Evolutionary conservation across 1,140 invertebrate species (phyloP).

Genomic region (Latrodectus geometricus): DNA sequence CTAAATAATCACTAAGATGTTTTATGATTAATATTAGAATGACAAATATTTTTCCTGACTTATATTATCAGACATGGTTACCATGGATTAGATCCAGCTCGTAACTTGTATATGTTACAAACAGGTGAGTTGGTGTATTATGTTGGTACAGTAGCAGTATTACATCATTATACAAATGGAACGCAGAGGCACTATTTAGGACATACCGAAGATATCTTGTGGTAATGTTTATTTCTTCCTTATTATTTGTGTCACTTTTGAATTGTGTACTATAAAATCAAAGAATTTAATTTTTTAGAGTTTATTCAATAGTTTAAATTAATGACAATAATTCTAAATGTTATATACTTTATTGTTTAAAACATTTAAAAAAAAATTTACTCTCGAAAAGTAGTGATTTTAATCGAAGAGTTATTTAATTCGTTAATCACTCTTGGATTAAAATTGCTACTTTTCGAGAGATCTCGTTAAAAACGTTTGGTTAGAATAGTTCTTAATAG

Average conservation of each 20-base stretch:
- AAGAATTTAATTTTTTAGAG: not conserved
- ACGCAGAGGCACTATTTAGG: constrained; percentile 92
- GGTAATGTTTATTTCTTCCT: constrained; percentile 65
- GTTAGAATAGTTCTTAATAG: too few species aligned
- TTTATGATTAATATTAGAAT: too few species aligned
- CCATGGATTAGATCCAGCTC: constrained; percentile 85
- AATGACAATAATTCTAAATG: too few species aligned
- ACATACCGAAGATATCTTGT: constrained; percentile 92
- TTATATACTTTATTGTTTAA: too few species aligned
- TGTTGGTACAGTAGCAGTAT: constrained; percentile 89
- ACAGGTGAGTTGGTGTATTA: constrained; percentile 94
- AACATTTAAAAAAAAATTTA: too few species aligned
- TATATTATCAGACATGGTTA: constrained; percentile 85
- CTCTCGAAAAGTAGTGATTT: too few species aligned
- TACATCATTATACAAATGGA: constrained; percentile 90
- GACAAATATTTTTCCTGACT: constrained; percentile 24
- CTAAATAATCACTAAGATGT: too few species aligned
- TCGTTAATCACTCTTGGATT: too few species aligned
- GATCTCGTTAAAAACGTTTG: too few species aligned
- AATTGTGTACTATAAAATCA: not conserved
- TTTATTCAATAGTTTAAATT: not conserved
- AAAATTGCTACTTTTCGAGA: too few species aligned
- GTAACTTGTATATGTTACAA: constrained; percentile 90
- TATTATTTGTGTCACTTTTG: too few species aligned
- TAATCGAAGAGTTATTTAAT: too few species aligned